Evolutionary conservation across 2,113 vertebrate genomes (phyloP), one percentile per base, ranked within the genome.

Genomic region (Pangasianodon gigas): DNA sequence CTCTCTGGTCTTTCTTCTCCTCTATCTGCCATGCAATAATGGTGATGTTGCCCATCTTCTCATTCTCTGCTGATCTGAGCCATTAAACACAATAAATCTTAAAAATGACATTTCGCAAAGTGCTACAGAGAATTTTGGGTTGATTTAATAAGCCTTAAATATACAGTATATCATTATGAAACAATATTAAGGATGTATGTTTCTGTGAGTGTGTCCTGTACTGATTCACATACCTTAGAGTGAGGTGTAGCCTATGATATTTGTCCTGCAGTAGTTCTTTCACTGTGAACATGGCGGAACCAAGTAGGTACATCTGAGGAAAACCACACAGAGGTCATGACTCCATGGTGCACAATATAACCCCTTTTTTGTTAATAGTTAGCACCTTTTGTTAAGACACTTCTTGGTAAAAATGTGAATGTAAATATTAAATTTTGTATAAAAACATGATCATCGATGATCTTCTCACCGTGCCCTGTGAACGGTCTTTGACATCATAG

Each of bases 21-120:
- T 99, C 98, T 91, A 98, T 97, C 92, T 99, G 98, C 98, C 98
- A 99, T 91, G 97, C 98, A 48, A 99, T 99, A 92, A 99, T 97
- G 0, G 98, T 98, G 94, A 99, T 96, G 94, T 98, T 99, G 65
- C 98, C 98, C 84, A 99, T 97, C 0, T 97, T 97, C 92, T 98
- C 96, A 62, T 95, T 98, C 95, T 99, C 98, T 24, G 98, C 97
- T 82, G 98, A 99, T 95, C 98, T 99, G 95, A 92, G 32, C 51
- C 81, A 92, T 84, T 65, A 7, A 62, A 85, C 6, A 82, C 4
- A 87, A 85, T 16, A 77, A 52, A 86, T 60, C 41, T 44, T 74
- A 87, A 8, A n/a, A 84, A 79, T 44, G 58, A 77, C 7, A 80
- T 89, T 80, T 89, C 10, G 2, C 11, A 65, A n/a, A 67, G 37